These are phyloP conservation scores for Pachyuromys duprasi DNA, from an alignment of 2,797 vertebrate species.

Conservation along the genomic window DNA sequence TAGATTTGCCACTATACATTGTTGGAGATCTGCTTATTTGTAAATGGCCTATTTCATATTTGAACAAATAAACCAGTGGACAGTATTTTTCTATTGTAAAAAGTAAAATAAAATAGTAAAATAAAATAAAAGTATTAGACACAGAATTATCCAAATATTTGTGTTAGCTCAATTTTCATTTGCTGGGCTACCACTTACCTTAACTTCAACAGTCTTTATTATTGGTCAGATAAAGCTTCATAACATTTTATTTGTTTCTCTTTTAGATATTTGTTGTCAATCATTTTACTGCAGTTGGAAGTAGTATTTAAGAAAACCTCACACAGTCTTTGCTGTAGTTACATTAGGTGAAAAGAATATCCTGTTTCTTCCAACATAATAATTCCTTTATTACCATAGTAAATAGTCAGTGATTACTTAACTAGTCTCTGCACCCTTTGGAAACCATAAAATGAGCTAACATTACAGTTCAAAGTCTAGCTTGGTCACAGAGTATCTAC, in stretches of 20 bases:
- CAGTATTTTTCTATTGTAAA: constrained; percentile 83
- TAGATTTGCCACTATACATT: constrained; percentile 65
- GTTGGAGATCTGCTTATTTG: constrained; percentile 80
- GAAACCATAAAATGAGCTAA: constrained; percentile 3
- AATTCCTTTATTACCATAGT: neutral
- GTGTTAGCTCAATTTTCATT: neutral
- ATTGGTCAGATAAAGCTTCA: neutral
- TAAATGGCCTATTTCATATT: constrained; percentile 82
- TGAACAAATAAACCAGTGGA: constrained; percentile 82
- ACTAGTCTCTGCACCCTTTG: neutral
- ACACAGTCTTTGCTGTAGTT: constrained; percentile 21
- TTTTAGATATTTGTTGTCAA: neutral
- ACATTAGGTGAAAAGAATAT: neutral
- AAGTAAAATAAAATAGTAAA: no score
- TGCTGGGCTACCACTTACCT: neutral
- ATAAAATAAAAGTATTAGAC: constrained; percentile 11
- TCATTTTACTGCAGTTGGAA: neutral
- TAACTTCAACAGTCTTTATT: neutral
- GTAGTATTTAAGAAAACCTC: neutral
- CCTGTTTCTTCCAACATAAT: neutral
- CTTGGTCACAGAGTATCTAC: neutral
- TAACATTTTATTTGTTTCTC: neutral
- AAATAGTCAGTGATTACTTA: neutral
- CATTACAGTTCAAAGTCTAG: neutral
- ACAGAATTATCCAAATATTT: constrained; percentile 2